phyloP scores from a whole-genome alignment of 2,888 invertebrate genomes.

The Athetis lepigone region DNA sequence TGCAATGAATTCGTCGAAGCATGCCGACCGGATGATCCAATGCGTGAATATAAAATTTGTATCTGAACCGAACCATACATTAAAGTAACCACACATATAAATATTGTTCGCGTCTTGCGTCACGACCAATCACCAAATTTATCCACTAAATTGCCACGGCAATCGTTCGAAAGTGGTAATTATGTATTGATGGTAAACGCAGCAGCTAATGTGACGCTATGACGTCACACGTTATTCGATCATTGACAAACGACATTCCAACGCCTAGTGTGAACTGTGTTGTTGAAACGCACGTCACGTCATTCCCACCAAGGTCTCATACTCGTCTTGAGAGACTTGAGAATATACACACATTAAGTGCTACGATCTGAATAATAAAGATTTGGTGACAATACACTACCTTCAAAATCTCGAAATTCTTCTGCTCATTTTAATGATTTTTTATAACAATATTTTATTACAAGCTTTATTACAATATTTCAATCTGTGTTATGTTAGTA shows the following conservation, averaged over 20 bases:
- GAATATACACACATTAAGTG: conserved; percentile 69
- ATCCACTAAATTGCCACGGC: conserved; percentile 74
- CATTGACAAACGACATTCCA: conserved; percentile 90
- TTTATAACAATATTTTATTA: no score
- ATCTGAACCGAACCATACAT: conserved; percentile 73
- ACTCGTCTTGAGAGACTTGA: conserved; percentile 79
- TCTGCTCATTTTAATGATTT: conserved; percentile 36
- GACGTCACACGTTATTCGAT: conserved; percentile 87
- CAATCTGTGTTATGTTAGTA: conserved; percentile 17
- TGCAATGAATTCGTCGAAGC: conserved; percentile 81
- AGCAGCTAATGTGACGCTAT: conserved; percentile 78
- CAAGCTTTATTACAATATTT: conserved; percentile 39
- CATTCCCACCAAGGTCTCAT: conserved; percentile 83
- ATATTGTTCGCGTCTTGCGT: conserved; percentile 78
- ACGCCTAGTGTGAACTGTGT: conserved; percentile 83
- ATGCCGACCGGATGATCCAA: conserved; percentile 81
- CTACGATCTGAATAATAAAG: conserved; percentile 71
- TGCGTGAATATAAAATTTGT: conserved; percentile 79
- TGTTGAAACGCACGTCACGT: conserved; percentile 85
- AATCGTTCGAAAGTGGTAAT: conserved; percentile 78
- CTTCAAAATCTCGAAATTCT: conserved; percentile 60
- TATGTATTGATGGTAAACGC: conserved; percentile 77
- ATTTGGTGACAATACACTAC: conserved; percentile 58
- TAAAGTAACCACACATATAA: conserved; percentile 72
- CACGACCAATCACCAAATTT: conserved; percentile 77